Conservation (phyloP, 2,113 vertebrate species). For the Vulpes ferrilata region DNA sequence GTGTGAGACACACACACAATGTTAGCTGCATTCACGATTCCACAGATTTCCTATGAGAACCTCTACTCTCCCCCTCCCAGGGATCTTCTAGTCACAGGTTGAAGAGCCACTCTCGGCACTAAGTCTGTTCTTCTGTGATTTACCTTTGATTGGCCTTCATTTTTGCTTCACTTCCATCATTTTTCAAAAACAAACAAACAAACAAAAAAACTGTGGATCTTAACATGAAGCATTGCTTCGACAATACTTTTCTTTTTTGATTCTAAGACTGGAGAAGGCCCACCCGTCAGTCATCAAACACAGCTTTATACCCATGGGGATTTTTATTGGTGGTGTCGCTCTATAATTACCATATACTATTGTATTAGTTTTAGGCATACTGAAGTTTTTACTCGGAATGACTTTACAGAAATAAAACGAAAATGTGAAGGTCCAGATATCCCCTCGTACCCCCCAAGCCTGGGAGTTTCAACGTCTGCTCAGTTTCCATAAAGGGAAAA, state of each 20-base stretch:
- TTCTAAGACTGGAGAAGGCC: background rate
- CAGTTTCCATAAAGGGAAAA: conserved; percentile 4
- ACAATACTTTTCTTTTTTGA: background rate
- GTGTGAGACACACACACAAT: background rate
- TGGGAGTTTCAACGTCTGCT: background rate
- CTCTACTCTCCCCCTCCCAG: background rate
- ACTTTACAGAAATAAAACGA: background rate
- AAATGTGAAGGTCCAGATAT: background rate
- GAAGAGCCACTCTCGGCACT: background rate
- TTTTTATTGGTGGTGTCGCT: background rate
- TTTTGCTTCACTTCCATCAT: background rate
- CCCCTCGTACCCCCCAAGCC: background rate
- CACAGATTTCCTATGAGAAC: background rate
- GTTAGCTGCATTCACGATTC: background rate
- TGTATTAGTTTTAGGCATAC: background rate
- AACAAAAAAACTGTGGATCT: background rate
- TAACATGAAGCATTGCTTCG: background rate
- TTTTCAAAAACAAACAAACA: background rate
- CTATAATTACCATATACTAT: background rate
- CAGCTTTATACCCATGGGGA: background rate
- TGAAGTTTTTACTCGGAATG: conserved; percentile 38
- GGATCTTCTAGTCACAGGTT: background rate
- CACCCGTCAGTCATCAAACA: background rate
- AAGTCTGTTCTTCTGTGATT: background rate
- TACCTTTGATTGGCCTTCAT: background rate